Conservation (phyloP, 2,888 invertebrate species). For the Pachycephus smyrnensis region DNA sequence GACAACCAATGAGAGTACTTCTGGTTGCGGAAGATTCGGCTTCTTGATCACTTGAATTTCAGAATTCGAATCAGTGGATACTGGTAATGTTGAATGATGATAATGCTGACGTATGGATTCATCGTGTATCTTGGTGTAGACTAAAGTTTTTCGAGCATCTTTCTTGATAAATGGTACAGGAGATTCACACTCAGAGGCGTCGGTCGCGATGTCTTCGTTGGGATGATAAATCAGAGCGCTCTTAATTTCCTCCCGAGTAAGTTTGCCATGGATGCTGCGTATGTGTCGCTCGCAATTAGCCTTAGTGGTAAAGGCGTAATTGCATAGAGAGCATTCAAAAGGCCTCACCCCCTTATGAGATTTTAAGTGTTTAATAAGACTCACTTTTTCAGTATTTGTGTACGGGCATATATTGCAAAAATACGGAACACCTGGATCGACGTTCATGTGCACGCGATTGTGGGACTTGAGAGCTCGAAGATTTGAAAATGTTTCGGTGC, state of each 20-base stretch:
- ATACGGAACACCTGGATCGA: conserved; percentile 81
- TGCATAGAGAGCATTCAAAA: conserved; percentile 93
- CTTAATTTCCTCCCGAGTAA: conserved; percentile 89
- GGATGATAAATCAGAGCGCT: conserved; percentile 89
- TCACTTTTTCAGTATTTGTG: conserved; percentile 89
- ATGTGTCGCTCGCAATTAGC: conserved; percentile 97
- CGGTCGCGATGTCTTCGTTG: conserved; percentile 85
- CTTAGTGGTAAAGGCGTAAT: conserved; percentile 96
- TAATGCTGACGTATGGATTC: conserved; percentile 32
- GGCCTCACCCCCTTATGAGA: conserved; percentile 96
- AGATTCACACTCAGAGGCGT: conserved; percentile 56
- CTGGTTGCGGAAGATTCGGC: conserved; percentile 16
- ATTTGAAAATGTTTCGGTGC: conserved; percentile 88
- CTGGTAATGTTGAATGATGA: conserved; percentile 32
- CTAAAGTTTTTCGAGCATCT: conserved; percentile 54
- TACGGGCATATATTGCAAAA: conserved; percentile 95
- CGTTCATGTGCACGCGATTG: conserved; percentile 86
- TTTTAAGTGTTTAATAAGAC: conserved; percentile 90
- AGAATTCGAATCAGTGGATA: conserved; percentile 28
- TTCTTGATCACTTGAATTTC: conserved; percentile 45
- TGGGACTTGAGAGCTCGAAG: conserved; percentile 91
- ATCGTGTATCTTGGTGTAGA: conserved; percentile 48
- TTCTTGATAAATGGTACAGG: conserved; percentile 43
- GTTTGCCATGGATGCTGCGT: conserved; percentile 89
- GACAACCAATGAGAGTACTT: conserved; percentile 13